These are phyloP conservation scores for Sebastes paucispinis DNA, from an alignment of 2,797 vertebrate genomes.

Conservation along the genomic window DNA sequence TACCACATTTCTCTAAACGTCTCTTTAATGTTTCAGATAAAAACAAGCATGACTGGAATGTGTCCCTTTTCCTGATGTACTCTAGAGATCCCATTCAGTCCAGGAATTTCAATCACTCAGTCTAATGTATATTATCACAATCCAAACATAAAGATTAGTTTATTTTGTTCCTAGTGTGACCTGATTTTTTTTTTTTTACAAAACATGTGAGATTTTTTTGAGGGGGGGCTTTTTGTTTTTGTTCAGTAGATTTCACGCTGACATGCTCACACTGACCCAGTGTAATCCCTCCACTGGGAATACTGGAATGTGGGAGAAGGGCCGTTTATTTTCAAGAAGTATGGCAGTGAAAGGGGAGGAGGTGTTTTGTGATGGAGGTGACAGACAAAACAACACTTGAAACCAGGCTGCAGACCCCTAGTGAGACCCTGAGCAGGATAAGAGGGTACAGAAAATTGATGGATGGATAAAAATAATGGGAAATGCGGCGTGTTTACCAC, in stretches of 20 bases:
- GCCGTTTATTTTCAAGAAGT: slow-evolving; percentile 35
- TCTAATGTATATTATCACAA: not conserved
- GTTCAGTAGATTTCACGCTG: slow-evolving; percentile 15
- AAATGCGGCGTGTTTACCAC: not conserved
- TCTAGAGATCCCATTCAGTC: not conserved
- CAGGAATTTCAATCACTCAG: not conserved
- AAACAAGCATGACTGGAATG: not conserved
- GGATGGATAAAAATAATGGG: not conserved
- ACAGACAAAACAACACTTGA: not conserved
- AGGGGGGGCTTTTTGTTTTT: not conserved
- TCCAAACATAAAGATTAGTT: not conserved
- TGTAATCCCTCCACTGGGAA: slow-evolving; percentile 41
- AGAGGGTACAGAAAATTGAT: not conserved
- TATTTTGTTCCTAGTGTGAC: slow-evolving; percentile 4
- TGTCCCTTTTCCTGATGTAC: not conserved
- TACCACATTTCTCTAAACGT: not conserved
- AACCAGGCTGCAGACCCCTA: not conserved
- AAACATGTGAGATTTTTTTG: not conserved
- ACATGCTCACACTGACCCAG: not conserved
- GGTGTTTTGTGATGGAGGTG: not conserved
- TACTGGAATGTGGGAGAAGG: slow-evolving; percentile 49
- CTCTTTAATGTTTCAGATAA: not conserved
- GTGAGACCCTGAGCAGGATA: not conserved
- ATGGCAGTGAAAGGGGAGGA: slow-evolving; percentile 6
- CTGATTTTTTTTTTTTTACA: not conserved